phyloP scores from a whole-genome alignment of 2,113 vertebrate genomes.

The Boulengeromyrus knoepffleri region DNA sequence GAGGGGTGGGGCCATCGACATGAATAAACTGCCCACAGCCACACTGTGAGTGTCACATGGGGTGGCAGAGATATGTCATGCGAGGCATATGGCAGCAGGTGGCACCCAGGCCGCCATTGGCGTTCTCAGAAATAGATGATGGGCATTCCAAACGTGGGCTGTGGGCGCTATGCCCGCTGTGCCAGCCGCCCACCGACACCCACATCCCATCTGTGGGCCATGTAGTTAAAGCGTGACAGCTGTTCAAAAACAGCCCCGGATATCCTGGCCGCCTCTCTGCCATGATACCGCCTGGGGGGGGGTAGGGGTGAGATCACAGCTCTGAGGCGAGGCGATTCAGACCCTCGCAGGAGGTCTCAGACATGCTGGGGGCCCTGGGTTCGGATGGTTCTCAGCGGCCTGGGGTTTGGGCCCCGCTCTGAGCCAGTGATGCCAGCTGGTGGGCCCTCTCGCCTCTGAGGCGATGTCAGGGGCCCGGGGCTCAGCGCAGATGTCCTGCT shows the following conservation, averaged over 20 bases:
- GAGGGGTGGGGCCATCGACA: background rate
- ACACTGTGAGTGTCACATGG: background rate
- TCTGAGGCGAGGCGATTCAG: background rate
- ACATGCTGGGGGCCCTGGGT: constrained; percentile 37
- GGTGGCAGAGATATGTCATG: constrained; percentile 41
- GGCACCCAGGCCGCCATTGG: constrained; percentile 43
- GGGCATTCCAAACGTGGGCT: constrained; percentile 52
- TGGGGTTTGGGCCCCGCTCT: background rate
- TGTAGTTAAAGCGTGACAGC: constrained; percentile 58
- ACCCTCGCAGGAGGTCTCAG: constrained; percentile 43
- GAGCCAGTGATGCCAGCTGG: background rate
- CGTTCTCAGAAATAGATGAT: constrained; percentile 57
- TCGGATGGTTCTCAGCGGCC: background rate
- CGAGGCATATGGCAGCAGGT: constrained; percentile 55
- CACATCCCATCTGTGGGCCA: constrained; percentile 50
- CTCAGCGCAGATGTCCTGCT: background rate
- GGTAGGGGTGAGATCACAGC: background rate
- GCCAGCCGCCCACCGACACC: constrained; percentile 47
- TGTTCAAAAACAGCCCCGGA: constrained; percentile 38
- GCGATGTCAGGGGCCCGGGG: background rate
- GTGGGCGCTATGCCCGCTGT: constrained; percentile 49
- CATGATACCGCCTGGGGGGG: background rate
- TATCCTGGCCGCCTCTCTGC: constrained; percentile 40
- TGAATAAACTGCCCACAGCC: background rate
- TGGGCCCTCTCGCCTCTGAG: background rate